These are phyloP conservation scores for Geopemphigus sp. DNA, from an alignment of 1,140 invertebrate species.

Conservation along the genomic window DNA sequence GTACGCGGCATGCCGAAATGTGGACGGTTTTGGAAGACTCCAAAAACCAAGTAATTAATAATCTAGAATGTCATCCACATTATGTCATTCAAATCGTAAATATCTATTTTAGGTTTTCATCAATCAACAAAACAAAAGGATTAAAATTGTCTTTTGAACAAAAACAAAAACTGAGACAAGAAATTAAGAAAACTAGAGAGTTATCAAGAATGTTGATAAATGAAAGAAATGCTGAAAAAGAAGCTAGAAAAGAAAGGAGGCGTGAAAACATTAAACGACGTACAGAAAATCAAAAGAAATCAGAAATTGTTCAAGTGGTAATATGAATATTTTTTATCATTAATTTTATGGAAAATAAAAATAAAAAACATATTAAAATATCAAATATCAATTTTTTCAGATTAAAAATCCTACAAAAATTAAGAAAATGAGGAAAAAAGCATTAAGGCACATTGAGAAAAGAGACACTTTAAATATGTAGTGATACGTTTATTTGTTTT, in stretches of 20 bases:
- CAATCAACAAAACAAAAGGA: conserved; percentile 44
- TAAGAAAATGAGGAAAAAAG: conserved; percentile 43
- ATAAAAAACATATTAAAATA: not conserved
- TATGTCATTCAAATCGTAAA: not conserved
- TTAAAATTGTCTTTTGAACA: conserved; percentile 45
- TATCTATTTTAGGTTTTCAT: conserved; percentile 18
- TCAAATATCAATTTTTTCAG: not conserved
- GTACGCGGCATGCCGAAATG: conserved; percentile 34
- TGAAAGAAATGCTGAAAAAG: conserved; percentile 32
- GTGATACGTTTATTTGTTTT: not conserved
- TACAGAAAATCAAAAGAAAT: conserved; percentile 31
- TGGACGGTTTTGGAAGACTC: conserved; percentile 48
- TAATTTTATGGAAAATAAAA: too few relatives aligned
- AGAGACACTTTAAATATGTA: conserved; percentile 38
- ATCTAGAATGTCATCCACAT: not conserved
- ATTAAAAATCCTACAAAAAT: conserved; percentile 42
- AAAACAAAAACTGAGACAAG: conserved; percentile 39
- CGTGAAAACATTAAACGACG: conserved; percentile 33
- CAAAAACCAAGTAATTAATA: conserved; percentile 40
- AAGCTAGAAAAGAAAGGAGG: conserved; percentile 28
- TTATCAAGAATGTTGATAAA: conserved; percentile 12
- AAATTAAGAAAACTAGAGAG: conserved; percentile 39
- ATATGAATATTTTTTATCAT: not conserved
- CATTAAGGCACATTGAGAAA: conserved; percentile 39
- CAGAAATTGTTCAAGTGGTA: conserved; percentile 33